Conservation (phyloP, 1,140 invertebrate species). For the Papilio polyxenes region DNA sequence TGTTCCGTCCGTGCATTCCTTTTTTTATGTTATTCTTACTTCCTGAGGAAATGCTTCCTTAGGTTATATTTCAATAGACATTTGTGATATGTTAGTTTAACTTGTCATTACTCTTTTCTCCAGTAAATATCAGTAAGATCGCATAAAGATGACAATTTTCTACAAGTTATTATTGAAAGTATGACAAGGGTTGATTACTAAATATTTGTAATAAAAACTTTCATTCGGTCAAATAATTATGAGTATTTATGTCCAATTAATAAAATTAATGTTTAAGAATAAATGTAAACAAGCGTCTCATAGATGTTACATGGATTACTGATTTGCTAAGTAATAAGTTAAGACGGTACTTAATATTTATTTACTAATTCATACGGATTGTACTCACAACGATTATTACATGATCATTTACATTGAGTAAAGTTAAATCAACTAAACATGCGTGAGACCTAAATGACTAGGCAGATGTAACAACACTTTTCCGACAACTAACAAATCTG, state of each 20-base stretch:
- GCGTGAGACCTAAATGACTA: slow-evolving; percentile 19
- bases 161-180: no score
- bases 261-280: background rate
- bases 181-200: background rate
- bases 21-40: background rate
- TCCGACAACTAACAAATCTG: background rate
- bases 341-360: slow-evolving; percentile 11
- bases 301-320: background rate
- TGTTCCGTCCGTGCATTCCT: slow-evolving; percentile 21
- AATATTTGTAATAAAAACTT: background rate
- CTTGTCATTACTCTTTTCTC: no score
- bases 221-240: background rate
- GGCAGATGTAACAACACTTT: background rate
- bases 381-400: background rate
- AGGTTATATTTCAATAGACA: background rate
- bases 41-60: slow-evolving; percentile 4
- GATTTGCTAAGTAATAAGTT: background rate
- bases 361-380: slow-evolving; percentile 7
- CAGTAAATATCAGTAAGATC: no score
- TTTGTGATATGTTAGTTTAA: background rate
- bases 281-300: background rate
- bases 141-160: no score
- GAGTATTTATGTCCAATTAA: background rate
- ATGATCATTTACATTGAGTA: slow-evolving; percentile 7
- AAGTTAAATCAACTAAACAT: slow-evolving; percentile 12